phyloP scores from a whole-genome alignment of 2,113 vertebrate genomes.

The Mungos mungo region DNA sequence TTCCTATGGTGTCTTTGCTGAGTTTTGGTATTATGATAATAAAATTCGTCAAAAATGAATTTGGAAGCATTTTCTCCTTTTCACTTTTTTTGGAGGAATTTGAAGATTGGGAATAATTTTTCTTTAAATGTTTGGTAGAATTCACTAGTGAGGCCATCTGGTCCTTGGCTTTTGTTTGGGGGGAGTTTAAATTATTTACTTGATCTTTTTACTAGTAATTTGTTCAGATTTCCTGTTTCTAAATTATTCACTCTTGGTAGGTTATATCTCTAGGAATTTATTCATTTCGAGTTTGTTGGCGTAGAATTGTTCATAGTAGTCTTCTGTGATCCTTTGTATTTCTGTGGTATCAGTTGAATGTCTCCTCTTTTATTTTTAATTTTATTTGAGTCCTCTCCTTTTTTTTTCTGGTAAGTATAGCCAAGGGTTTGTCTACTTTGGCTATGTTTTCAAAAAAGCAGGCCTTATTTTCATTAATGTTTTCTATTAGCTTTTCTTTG shows the following conservation, averaged over 20 bases:
- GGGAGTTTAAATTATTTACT: not conserved
- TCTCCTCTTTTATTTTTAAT: not conserved
- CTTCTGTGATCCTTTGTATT: not conserved
- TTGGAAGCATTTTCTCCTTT: not conserved
- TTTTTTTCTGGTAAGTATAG: not conserved
- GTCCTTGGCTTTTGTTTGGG: not conserved
- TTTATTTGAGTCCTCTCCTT: not conserved
- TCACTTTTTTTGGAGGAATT: not conserved
- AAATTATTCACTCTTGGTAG: not conserved
- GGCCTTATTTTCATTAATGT: not conserved
- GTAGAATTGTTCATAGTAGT: not conserved
- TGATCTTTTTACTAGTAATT: not conserved
- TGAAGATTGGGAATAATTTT: not conserved
- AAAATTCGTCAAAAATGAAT: not conserved
- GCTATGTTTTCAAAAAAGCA: not conserved
- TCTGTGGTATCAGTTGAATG: not conserved
- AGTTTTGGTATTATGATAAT: not conserved
- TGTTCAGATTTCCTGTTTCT: not conserved
- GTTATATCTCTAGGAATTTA: not conserved
- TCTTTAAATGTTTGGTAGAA: not conserved
- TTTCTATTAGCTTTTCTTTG: not conserved
- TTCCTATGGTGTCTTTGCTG: not conserved
- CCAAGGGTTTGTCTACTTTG: not conserved
- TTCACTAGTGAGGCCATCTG: not conserved
- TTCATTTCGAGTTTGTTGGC: not conserved